Conservation (phyloP, 2,113 vertebrate species). For the Lathamus discolor region DNA sequence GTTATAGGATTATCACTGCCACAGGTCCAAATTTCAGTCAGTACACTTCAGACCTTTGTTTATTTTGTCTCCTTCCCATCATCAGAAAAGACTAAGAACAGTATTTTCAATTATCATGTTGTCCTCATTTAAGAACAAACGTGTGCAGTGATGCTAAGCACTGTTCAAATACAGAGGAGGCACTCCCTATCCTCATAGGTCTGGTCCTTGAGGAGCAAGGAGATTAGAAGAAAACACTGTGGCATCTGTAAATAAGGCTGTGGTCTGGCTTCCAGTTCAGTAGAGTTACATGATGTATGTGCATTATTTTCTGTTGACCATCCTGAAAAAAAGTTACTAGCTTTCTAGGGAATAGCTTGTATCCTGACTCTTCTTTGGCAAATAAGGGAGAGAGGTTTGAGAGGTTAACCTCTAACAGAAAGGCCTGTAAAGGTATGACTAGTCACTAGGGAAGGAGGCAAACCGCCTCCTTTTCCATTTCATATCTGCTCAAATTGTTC, state of each 20-base stretch:
- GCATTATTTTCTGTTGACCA: neutral
- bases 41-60: neutral
- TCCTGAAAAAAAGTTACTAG: neutral
- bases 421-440: neutral
- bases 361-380: neutral
- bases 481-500: neutral
- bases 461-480: conserved; percentile 22
- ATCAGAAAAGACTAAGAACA: neutral
- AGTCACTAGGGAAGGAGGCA: neutral
- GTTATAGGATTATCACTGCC: neutral
- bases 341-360: conserved; percentile 38
- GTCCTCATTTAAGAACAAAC: neutral
- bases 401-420: conserved; percentile 37
- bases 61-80: neutral
- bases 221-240: neutral
- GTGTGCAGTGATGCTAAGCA: neutral
- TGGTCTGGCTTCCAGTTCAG: neutral
- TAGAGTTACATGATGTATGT: neutral
- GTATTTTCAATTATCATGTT: neutral
- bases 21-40: neutral
- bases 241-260: neutral
- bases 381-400: neutral
- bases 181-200: neutral
- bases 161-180: neutral
- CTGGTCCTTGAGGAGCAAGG: neutral